Evolutionary conservation across 1,140 invertebrate genomes (phyloP).

Genomic region (Ceratoteleas bidentatus): DNA sequence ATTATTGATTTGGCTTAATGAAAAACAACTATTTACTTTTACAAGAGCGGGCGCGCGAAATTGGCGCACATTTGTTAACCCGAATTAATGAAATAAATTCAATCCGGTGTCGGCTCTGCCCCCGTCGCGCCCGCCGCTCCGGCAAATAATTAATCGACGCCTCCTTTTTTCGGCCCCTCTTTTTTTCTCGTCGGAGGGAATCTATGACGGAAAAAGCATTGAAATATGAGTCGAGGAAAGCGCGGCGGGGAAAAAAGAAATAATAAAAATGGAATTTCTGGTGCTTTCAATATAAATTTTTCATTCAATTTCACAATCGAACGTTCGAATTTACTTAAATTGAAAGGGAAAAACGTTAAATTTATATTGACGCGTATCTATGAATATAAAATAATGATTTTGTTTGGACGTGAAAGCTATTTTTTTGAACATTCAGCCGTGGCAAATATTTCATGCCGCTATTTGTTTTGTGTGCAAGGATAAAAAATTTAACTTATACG

Average conservation of each 20-base stretch:
- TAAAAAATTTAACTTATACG: slow-evolving; percentile 58
- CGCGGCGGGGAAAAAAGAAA: slow-evolving; percentile 4
- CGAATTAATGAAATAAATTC: slow-evolving; percentile 15
- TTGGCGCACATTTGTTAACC: slow-evolving; percentile 15
- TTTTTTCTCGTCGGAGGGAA: slow-evolving; percentile 25
- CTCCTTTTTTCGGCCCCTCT: too few species aligned
- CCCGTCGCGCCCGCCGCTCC: too few species aligned
- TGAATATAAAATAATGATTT: slow-evolving; percentile 65
- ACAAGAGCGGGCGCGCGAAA: slow-evolving; percentile 4
- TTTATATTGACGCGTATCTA: slow-evolving; percentile 63
- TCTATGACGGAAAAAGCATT: slow-evolving; percentile 37
- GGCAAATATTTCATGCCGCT: slow-evolving; percentile 55
- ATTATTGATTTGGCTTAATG: slow-evolving; percentile 42
- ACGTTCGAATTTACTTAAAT: slow-evolving; percentile 64
- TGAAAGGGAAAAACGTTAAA: slow-evolving; percentile 61
- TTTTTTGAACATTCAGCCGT: slow-evolving; percentile 51
- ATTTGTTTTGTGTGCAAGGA: slow-evolving; percentile 43
- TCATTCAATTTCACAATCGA: slow-evolving; percentile 58
- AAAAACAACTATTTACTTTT: slow-evolving; percentile 56
- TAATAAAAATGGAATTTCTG: slow-evolving; percentile 43
- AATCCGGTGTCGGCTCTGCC: too few species aligned
- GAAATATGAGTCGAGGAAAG: slow-evolving; percentile 38
- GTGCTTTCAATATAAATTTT: slow-evolving; percentile 57
- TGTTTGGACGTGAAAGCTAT: slow-evolving; percentile 54
- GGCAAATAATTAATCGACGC: slow-evolving; percentile 32